Evolutionary conservation across 2,797 vertebrate genomes (phyloP), one percentile per base, ranked within the genome.

Genomic region (Platyrinchus mystaceus): DNA sequence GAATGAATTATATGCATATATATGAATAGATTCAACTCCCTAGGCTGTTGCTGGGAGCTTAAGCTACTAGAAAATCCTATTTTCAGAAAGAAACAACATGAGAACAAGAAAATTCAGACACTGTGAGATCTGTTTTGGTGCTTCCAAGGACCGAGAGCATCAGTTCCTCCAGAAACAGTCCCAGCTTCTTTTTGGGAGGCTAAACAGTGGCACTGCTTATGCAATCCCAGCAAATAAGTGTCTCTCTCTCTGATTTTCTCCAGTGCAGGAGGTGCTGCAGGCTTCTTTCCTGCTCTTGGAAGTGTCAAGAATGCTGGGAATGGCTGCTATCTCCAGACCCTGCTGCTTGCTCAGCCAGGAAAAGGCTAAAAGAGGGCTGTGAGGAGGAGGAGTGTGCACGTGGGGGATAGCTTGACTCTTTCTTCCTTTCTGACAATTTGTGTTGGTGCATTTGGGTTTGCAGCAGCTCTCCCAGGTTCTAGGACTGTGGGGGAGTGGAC

Each of bases 1-100:
- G 79, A 95, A 79, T 60, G 32, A 28, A 49, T 81, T 68, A 46
- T 70, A 59, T 82, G 26, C 21, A 53, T 47, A 52, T 59, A 47
- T 66, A 43, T 32, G 37, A 94, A 92, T 75, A 78, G 36, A 69
- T 62, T 83, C 71, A 46, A 46, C n/a, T 89, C 66, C 27, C 26
- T 37, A 10, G 71, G 32, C 74, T 86, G 58, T 67, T 49, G 66
- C 84, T 81, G 66, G 56, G 62, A 81, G 69, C 53, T 81, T 81
- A 83, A 93, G 49, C 37, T 56, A 20, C 59, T 52, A 37, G 69
- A 84, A 93, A 87, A 94, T 90, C 46, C 79, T 49, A 44, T 89
- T 90, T 87, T 84, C 67, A 77, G 81, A 55, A 26, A 74, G 44
- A 73, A 90, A 67, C 23, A 71, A 26, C 39, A 30, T 0, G 0